Evolutionary conservation across 2,888 invertebrate species (phyloP).

Genomic region (Conops quadrifasciatus): DNA sequence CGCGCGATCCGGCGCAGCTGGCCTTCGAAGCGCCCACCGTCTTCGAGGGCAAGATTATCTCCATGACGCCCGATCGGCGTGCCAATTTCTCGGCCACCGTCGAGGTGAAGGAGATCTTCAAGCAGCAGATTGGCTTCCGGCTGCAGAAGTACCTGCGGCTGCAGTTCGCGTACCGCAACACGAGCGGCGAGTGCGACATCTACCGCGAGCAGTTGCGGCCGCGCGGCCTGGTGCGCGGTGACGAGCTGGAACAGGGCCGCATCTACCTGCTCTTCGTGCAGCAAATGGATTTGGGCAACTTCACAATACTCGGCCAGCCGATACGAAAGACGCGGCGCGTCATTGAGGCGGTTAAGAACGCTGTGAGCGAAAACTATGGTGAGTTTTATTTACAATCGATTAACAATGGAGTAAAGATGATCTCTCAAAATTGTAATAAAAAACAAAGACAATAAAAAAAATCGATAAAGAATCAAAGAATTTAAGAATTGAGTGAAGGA

Average conservation of each 20-base stretch:
- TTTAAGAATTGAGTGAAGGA: too few species aligned
- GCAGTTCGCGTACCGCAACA: slow-evolving; percentile 62
- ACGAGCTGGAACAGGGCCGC: slow-evolving; percentile 62
- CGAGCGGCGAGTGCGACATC: slow-evolving; percentile 64
- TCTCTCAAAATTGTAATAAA: too few species aligned
- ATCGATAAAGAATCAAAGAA: background rate
- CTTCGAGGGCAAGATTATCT: slow-evolving; percentile 73
- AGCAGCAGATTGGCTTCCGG: slow-evolving; percentile 67
- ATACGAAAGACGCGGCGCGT: slow-evolving; percentile 59
- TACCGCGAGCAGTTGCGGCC: slow-evolving; percentile 61
- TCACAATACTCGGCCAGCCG: slow-evolving; percentile 65
- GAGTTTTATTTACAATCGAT: slow-evolving; percentile 54
- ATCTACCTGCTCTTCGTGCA: slow-evolving; percentile 64
- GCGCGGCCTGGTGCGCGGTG: slow-evolving; percentile 60
- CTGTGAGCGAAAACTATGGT: slow-evolving; percentile 66
- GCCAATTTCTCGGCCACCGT: slow-evolving; percentile 74
- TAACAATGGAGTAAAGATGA: too few species aligned
- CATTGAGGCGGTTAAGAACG: slow-evolving; percentile 59
- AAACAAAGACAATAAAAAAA: too few species aligned
- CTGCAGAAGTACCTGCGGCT: slow-evolving; percentile 60
- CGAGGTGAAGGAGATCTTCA: slow-evolving; percentile 72
- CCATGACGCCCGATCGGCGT: slow-evolving; percentile 70
- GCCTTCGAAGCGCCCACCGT: slow-evolving; percentile 74
- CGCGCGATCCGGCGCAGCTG: slow-evolving; percentile 72
- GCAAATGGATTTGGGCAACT: slow-evolving; percentile 63